These are phyloP conservation scores for Cephus sareptanus DNA, from an alignment of 2,888 invertebrate species.

Conservation along the genomic window DNA sequence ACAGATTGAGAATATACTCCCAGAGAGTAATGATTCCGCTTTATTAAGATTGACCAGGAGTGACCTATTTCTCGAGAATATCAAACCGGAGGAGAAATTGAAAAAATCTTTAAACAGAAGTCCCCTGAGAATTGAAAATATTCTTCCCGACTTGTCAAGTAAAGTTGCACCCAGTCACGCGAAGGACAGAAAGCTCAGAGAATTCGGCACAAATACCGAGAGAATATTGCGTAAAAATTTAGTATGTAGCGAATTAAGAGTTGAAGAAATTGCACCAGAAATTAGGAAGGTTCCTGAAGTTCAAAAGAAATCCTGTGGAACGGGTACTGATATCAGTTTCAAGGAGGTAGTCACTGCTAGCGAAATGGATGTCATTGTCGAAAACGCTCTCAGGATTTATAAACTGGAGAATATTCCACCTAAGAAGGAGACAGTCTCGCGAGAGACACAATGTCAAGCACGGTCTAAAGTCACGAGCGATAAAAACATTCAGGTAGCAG, in stretches of 20 bases:
- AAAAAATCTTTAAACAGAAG: constrained; percentile 11
- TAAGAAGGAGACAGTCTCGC: constrained; percentile 35
- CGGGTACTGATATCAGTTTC: constrained; percentile 59
- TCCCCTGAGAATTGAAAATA: constrained; percentile 12
- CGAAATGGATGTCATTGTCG: constrained; percentile 49
- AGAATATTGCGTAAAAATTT: not conserved
- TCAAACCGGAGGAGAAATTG: constrained; percentile 1
- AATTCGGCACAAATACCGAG: not conserved
- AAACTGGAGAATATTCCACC: constrained; percentile 31
- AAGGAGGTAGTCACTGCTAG: constrained; percentile 48
- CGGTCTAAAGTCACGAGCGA: constrained; percentile 40
- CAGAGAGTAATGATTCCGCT: constrained; percentile 4
- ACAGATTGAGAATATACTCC: constrained; percentile 17
- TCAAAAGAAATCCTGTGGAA: constrained; percentile 32
- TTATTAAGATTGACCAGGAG: constrained; percentile 11
- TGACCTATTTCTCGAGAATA: constrained; percentile 17
- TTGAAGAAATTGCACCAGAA: constrained; percentile 25
- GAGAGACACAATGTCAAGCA: constrained; percentile 41
- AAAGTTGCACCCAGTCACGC: not conserved
- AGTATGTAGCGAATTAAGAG: not conserved
- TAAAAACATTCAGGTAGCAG: constrained; percentile 44
- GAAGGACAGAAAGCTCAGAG: not conserved
- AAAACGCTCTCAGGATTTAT: constrained; percentile 48
- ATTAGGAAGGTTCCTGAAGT: constrained; percentile 17
- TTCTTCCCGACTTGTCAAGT: constrained; percentile 7